Base-by-base conservation (phyloP, 2,888 invertebrate genomes). In the Nysson spinosus region DNA sequence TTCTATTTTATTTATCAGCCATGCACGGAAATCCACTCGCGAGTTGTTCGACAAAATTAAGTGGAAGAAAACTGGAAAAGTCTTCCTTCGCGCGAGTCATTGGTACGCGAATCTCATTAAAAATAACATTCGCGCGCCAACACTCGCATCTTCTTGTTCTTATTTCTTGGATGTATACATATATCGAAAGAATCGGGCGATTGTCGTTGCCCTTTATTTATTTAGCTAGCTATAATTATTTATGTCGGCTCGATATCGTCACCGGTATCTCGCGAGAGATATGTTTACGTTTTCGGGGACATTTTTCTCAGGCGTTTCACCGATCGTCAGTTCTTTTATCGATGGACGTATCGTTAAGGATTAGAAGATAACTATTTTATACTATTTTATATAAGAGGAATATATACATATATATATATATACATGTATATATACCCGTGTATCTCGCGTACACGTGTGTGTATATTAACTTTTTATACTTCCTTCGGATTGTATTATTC, bases 191-290 rank as follows among this genome's bases (percentile, higher is more conserved):
- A 57, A 66, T 63, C 62, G 50, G n/a, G 67, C 69, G 65, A 51
- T 62, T n/a, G n/a, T 47, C 57, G 49, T 50, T 55, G 51, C 55
- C 62, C 65, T 78, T n/a, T 82, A 82, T 82, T 82, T 82, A 82
- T 82, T 78, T 78, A 81, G 70, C 66, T 81, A 81, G 75, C 63
- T 30, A 44, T 52, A 71, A 75, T 72, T 82, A 81, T 82, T 82
- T 81, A 81, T 81, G 64, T 43, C 46, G 7, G 35, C 26, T 34
- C 7, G 1, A 9, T 40, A 40, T 22, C 12, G 22, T 20, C 5
- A 24, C 17, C 42, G 22, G 52, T n/a, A 7, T 9, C 7, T 14
- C 14, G 14, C 28, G 40, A 7, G 17, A 9, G 1, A 34, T 26
- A 47, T 49, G 43, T 46, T 12, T 50, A 49, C 55, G 50, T 65